phyloP scores from a whole-genome alignment of 2,113 vertebrate genomes.

The Phrynocephalus versicolor region DNA sequence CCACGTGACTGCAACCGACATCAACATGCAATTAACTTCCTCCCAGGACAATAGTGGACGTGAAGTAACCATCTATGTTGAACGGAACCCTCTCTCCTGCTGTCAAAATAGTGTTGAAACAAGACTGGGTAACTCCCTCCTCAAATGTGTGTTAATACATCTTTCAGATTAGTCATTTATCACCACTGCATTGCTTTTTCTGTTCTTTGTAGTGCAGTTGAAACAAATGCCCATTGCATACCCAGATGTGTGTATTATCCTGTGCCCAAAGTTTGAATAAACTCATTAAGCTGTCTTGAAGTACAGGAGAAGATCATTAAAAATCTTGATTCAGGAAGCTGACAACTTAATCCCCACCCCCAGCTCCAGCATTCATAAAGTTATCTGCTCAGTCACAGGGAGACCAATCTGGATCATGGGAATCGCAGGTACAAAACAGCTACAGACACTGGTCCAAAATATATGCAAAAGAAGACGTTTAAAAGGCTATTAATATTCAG shows the following conservation, averaged over 20 bases:
- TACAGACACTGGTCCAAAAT: slow-evolving; percentile 9
- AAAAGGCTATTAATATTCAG: slow-evolving; percentile 30
- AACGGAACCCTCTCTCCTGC: neutral
- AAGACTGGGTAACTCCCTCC: neutral
- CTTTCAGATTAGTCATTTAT: slow-evolving; percentile 38
- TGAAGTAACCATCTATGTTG: too few relatives aligned
- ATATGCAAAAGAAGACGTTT: slow-evolving; percentile 20
- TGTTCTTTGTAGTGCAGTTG: neutral
- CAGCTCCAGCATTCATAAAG: neutral
- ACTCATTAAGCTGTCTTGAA: slow-evolving; percentile 4
- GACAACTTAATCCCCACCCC: neutral
- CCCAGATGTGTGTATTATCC: slow-evolving; percentile 2
- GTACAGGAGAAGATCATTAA: slow-evolving; percentile 20
- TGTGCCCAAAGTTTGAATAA: slow-evolving; percentile 13
- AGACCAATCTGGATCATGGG: neutral
- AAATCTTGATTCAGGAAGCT: slow-evolving; percentile 38
- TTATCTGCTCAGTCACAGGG: neutral
- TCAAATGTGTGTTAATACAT: slow-evolving; percentile 12
- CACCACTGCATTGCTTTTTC: slow-evolving; percentile 18
- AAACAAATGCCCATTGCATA: slow-evolving; percentile 25
- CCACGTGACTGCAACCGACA: too few relatives aligned
- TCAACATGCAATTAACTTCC: too few relatives aligned
- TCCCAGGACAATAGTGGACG: too few relatives aligned
- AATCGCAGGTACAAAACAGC: neutral
- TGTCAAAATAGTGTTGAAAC: slow-evolving; percentile 10